These are phyloP conservation scores for Seriola quinqueradiata DNA, from an alignment of 2,113 vertebrate genomes.

Conservation along the genomic window DNA sequence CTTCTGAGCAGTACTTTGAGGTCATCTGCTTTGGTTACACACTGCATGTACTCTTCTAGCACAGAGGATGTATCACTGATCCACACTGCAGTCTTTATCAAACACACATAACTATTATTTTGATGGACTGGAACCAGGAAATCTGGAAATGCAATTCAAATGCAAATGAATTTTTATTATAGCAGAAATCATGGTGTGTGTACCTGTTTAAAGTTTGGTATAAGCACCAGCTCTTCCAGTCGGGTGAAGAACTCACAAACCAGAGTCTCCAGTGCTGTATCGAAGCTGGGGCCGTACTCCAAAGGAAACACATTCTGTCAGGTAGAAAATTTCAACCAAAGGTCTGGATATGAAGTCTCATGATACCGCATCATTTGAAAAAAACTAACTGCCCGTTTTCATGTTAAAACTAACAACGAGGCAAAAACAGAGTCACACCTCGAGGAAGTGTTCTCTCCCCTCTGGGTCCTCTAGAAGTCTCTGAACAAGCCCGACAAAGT, in stretches of 20 bases:
- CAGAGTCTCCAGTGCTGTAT: slow-evolving; percentile 83
- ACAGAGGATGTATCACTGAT: slow-evolving; percentile 64
- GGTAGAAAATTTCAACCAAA: neutral
- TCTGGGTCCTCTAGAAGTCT: slow-evolving; percentile 71
- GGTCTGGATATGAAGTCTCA: neutral
- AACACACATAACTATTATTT: slow-evolving; percentile 26
- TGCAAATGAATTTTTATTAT: neutral
- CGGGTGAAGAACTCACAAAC: slow-evolving; percentile 84
- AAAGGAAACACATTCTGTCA: slow-evolving; percentile 80
- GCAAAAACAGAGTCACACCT: slow-evolving; percentile 50
- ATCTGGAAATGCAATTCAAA: neutral
- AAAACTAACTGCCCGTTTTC: neutral
- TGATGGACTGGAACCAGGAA: neutral
- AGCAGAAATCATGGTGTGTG: neutral
- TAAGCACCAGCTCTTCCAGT: slow-evolving; percentile 78
- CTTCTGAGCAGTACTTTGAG: slow-evolving; percentile 69
- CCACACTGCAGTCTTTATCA: slow-evolving; percentile 68
- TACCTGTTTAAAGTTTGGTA: slow-evolving; percentile 81
- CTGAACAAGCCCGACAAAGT: slow-evolving; percentile 68
- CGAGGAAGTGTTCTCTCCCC: slow-evolving; percentile 67
- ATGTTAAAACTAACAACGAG: neutral
- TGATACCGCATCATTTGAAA: neutral
- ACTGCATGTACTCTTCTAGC: slow-evolving; percentile 68
- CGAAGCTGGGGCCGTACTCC: slow-evolving; percentile 85
- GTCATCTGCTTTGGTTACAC: slow-evolving; percentile 59